phyloP scores from a whole-genome alignment of 1,140 invertebrate species.

The Subanguina moxae region DNA sequence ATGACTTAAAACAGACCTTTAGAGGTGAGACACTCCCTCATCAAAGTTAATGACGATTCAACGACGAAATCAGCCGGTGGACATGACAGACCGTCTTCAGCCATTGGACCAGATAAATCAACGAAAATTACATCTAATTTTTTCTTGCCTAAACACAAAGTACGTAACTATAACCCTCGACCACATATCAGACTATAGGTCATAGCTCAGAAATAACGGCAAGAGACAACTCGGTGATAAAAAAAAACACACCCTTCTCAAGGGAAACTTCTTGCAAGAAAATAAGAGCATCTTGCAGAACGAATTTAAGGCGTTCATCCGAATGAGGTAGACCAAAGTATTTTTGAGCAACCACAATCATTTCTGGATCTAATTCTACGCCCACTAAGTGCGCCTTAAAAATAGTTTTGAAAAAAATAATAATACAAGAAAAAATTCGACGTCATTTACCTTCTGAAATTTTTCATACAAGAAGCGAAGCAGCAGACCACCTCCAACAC shows the following conservation, averaged over 20 bases:
- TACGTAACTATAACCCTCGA: background rate
- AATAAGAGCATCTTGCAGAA: slow-evolving; percentile 43
- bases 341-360: slow-evolving; percentile 41
- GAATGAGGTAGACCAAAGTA: slow-evolving; percentile 43
- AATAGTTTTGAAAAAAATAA: slow-evolving; percentile 9
- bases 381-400: slow-evolving; percentile 40
- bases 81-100: slow-evolving; percentile 43
- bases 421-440: background rate
- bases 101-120: slow-evolving; percentile 38
- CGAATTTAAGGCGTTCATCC: slow-evolving; percentile 29
- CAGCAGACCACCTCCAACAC: slow-evolving; percentile 49
- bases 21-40: slow-evolving; percentile 35
- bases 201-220: background rate
- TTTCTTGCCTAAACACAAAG: slow-evolving; percentile 34
- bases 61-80: slow-evolving; percentile 46
- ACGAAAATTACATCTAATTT: slow-evolving; percentile 51
- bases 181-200: background rate
- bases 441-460: slow-evolving; percentile 23
- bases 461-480: slow-evolving; percentile 35
- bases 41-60: slow-evolving; percentile 22
- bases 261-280: slow-evolving; percentile 28
- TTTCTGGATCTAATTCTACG: slow-evolving; percentile 46
- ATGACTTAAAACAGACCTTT: slow-evolving; percentile 20
- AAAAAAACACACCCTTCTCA: background rate
- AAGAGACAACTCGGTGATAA: background rate